Evolutionary conservation across 2,113 vertebrate species (phyloP).

Genomic region (Fulica atra): DNA sequence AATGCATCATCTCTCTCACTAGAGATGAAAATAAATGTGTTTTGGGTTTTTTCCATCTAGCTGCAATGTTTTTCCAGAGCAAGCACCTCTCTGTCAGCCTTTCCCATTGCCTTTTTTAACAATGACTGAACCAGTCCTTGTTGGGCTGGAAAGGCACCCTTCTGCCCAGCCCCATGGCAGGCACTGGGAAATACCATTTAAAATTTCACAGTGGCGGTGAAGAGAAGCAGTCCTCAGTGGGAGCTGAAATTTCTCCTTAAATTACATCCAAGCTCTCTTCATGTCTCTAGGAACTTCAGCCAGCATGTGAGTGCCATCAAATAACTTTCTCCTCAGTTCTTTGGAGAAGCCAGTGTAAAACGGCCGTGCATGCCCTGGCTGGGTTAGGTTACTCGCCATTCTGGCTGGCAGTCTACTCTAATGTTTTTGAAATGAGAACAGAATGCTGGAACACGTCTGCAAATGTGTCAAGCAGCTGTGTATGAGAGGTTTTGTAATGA

Average conservation of each 20-base stretch:
- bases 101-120: neutral
- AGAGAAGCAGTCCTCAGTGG: neutral
- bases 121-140: neutral
- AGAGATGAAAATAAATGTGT: neutral
- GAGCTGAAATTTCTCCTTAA: neutral
- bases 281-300: neutral
- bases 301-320: neutral
- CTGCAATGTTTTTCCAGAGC: neutral
- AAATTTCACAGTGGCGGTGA: neutral
- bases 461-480: constrained; percentile 27
- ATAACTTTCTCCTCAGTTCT: neutral
- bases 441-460: neutral
- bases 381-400: neutral
- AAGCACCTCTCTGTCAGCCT: neutral
- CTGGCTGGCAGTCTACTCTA: neutral
- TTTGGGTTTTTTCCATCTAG: neutral
- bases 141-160: neutral
- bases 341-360: neutral
- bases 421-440: constrained; percentile 24
- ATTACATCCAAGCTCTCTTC: neutral
- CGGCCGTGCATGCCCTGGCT: neutral
- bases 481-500: neutral
- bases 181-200: neutral
- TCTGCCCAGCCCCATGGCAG: neutral
- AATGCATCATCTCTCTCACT: neutral